Percentiles rank a stretch among this genome's conserved stretches.
Evolutionary conservation across 2,113 vertebrate genomes (phyloP).

Genomic region (Irena cyanogastra): DNA sequence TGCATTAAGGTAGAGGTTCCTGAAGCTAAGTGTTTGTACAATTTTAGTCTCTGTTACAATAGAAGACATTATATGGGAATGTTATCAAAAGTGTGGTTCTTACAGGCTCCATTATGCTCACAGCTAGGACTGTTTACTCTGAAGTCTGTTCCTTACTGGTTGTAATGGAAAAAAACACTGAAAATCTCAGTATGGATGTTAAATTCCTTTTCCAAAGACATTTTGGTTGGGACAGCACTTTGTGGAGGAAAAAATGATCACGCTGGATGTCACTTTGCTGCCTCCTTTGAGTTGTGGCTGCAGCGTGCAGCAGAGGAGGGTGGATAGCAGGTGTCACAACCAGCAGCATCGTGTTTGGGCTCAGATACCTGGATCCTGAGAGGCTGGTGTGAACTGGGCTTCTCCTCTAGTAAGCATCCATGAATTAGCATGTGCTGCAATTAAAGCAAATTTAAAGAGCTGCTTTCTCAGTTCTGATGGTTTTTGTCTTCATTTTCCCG

Average conservation of each 20-base stretch:
- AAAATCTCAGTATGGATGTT: background rate
- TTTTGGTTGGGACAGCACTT: background rate
- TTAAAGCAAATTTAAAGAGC: background rate
- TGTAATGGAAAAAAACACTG: background rate
- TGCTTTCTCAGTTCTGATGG: background rate
- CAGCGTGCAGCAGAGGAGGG: background rate
- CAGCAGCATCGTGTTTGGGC: background rate
- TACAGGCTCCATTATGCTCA: background rate
- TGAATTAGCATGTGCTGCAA: background rate
- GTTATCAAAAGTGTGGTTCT: background rate
- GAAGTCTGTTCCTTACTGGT: background rate
- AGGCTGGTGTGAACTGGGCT: background rate
- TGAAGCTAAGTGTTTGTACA: background rate
- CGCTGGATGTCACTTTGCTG: background rate
- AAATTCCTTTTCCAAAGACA: background rate
- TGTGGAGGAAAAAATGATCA: background rate
- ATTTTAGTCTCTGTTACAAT: background rate
- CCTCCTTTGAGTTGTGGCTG: background rate
- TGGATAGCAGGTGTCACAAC: background rate
- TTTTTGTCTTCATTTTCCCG: background rate
- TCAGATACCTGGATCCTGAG: background rate
- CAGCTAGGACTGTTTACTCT: background rate
- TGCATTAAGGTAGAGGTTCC: background rate
- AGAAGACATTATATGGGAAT: background rate
- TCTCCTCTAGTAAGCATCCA: background rate